Evolutionary conservation across 1,140 invertebrate species (phyloP), one percentile per base, ranked within the genome.

Genomic region (Tetramorium parvispinum): DNA sequence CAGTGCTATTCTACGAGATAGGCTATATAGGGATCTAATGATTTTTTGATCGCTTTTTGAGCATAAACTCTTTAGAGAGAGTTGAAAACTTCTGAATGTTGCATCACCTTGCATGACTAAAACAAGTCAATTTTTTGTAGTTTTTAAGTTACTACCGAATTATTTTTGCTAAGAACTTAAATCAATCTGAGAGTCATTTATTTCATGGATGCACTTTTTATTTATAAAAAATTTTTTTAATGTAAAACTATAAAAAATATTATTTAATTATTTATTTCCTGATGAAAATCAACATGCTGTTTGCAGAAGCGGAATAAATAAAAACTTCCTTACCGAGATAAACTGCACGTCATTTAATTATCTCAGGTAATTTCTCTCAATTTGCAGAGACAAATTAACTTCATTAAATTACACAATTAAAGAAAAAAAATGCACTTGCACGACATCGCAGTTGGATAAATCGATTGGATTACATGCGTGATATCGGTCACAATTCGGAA

Each of bases 1-100:
- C 43, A 70, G 55, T 16, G 65, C n/a, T 63, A 83, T 75, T 59
- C 53, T 43, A 40, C 32, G 53, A 46, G 68, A 73, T 24, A 8
- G 24, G 2, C 40, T 81, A 57, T 18, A 13, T 8, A 24, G 21
- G n/a, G 21, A 49, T 16, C 40, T 83, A 59, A 83, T 49, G 79
- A 59, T 73, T 24, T 46, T 11, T 46, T 73, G 13, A 73, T 49
- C 55, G 53, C 53, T 59, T 59, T 73, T 57, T 21, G 53, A 24
- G 7, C 18, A 21, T 49, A 59, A 32, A 16, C 4, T 53, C 2
- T 66, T 51, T 1, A 1, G 10, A 46, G 21, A 46, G 13, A 73
- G 11, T 68, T 40, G 8, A 53, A 53, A 53, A 46, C 1, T 68
- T 66, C 4, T 78, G 4, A 40, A 13, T 16, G 6, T 79, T 79